Conservation (phyloP, 2,888 invertebrate species). For the Orchesella flavescens region DNA sequence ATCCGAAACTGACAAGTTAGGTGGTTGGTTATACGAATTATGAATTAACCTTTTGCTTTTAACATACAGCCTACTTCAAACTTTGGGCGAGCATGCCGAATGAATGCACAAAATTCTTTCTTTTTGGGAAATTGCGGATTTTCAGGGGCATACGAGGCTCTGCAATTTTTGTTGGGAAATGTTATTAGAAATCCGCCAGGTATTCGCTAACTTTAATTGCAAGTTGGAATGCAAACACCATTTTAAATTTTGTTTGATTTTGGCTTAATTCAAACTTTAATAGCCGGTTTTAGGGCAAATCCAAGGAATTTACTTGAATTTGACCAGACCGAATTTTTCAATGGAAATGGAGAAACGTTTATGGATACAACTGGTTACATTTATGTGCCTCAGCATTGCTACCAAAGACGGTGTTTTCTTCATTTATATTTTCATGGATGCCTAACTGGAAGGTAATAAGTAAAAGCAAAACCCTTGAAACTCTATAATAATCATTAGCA, state of each 20-base stretch:
- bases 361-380: conserved; percentile 69
- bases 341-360: conserved; percentile 51
- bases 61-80: conserved; percentile 66
- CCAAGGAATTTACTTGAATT: conserved; percentile 60
- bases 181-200: conserved; percentile 49
- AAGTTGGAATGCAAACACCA: conserved; percentile 44
- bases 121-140: conserved; percentile 70
- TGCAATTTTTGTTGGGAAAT: conserved; percentile 64
- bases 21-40: too few species aligned
- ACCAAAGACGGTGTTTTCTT: conserved; percentile 58
- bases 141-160: conserved; percentile 66
- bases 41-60: too few species aligned
- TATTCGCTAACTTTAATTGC: conserved; percentile 30
- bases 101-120: conserved; percentile 53
- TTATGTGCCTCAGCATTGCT: conserved; percentile 66
- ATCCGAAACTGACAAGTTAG: too few species aligned
- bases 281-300: conserved; percentile 26
- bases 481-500: too few species aligned
- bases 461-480: too few species aligned
- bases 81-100: conserved; percentile 61
- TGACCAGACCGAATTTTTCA: conserved; percentile 69
- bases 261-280: too few species aligned
- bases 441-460: conserved; percentile 64
- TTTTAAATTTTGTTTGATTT: too few species aligned
- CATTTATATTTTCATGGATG: conserved; percentile 72